Conservation (phyloP, 1,140 invertebrate genomes). For the Hyles vespertilio region DNA sequence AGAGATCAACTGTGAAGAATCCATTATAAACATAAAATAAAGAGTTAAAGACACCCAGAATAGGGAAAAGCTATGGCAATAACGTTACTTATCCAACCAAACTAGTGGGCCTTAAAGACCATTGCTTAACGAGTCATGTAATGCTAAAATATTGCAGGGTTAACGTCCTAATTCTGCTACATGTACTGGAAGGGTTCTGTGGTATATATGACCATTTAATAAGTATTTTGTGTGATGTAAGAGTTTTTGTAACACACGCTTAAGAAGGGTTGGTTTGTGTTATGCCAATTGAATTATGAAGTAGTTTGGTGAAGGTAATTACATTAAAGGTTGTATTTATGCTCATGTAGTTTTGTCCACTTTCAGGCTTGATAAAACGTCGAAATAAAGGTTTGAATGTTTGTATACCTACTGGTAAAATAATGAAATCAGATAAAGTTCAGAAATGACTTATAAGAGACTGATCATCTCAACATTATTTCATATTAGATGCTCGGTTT, state of each 20-base stretch:
- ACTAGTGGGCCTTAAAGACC: background rate
- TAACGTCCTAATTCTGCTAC: slow-evolving; percentile 8
- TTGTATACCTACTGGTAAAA: too few species aligned
- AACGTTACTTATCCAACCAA: too few species aligned
- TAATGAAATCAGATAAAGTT: too few species aligned
- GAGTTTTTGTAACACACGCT: background rate
- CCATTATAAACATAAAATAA: too few species aligned
- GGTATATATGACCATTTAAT: slow-evolving; percentile 4
- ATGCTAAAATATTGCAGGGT: slow-evolving; percentile 10
- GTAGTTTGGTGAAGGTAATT: background rate
- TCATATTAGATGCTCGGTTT: too few species aligned
- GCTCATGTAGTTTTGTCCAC: background rate
- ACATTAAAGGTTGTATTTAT: background rate
- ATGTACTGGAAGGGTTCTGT: slow-evolving; percentile 8
- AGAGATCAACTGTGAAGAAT: too few species aligned
- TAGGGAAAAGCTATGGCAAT: too few species aligned
- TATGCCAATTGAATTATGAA: background rate
- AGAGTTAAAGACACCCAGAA: too few species aligned
- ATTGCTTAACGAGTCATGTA: slow-evolving; percentile 8
- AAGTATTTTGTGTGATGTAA: background rate
- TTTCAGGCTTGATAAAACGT: too few species aligned
- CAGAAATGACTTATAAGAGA: too few species aligned
- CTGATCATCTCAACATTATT: too few species aligned
- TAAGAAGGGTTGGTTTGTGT: background rate
- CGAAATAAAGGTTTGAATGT: too few species aligned